A percentile compares a stretch with the other conserved stretches of the same genome.
Conservation (phyloP, 2,888 invertebrate genomes). For the Cabera pusaria region DNA sequence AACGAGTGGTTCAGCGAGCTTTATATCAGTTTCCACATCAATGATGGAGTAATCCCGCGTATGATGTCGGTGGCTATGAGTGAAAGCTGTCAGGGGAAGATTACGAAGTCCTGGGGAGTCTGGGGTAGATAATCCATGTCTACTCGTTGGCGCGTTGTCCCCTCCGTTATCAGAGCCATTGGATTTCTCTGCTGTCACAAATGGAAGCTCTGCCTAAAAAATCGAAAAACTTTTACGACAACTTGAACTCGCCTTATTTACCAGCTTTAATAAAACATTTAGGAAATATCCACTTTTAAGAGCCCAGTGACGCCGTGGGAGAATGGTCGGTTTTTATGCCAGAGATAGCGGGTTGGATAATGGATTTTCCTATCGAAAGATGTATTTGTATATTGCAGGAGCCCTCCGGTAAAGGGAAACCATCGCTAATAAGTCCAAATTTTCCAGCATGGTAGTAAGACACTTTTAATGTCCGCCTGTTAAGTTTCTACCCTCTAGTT, state of each 20-base stretch:
- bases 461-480: too few species aligned
- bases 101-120: conserved; percentile 44
- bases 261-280: conserved; percentile 11
- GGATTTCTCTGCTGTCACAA: conserved; percentile 26
- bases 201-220: background rate
- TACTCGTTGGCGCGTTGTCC: conserved; percentile 32
- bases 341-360: too few species aligned
- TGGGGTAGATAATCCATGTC: conserved; percentile 48
- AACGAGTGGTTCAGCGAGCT: conserved; percentile 42
- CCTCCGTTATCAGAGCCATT: conserved; percentile 26
- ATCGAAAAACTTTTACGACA: background rate
- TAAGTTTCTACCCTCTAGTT: too few species aligned
- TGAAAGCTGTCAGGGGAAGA: conserved; percentile 61
- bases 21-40: conserved; percentile 65
- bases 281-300: too few species aligned
- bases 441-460: too few species aligned
- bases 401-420: too few species aligned
- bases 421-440: too few species aligned
- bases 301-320: too few species aligned
- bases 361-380: too few species aligned
- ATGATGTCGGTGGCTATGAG: conserved; percentile 51
- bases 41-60: conserved; percentile 58
- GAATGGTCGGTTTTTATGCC: too few species aligned
- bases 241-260: conserved; percentile 3
- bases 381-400: too few species aligned